Base-by-base conservation (phyloP, 2,888 invertebrate genomes). In the Sepioteuthis lessoniana region DNA sequence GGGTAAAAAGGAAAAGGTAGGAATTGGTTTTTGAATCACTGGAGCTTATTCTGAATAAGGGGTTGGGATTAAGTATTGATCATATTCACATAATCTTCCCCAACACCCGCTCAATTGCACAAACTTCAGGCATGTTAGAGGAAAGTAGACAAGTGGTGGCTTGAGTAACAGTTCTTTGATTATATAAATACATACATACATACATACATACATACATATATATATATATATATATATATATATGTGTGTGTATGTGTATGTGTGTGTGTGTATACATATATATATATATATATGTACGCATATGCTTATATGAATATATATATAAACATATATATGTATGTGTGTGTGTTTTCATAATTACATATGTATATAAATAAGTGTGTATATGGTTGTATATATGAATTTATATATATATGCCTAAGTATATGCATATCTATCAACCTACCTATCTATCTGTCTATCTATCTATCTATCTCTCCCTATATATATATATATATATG, bases 221-320 rank as follows among this genome's bases (percentile, higher is more conserved):
- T 76, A 76, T 76, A 76, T 76, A n/a, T 76, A 76, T 76, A n/a
- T 76, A 76, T 76, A 76, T 76, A n/a, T n/a, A n/a, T n/a, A n/a
- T n/a, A n/a, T n/a, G n/a, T n/a, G n/a, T n/a, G n/a, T 50, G 16
- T 50, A 50, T 50, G 16, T 50, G 16, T 50, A 25, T 50, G 10
- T 50, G 10, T 55, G 21, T 55, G 21, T 55, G 25, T 28, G 25
- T 55, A 1, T 55, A 55, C 0, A 55, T 55, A 55, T 55, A 55
- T 55, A 55, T 55, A 19, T 55, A 55, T 55, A 55, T 55, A 25
- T 55, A 55, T 55, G 21, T 55, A 25, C 21, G 0, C 21, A 55
- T 55, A 55, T 55, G 21, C 21, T 19, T 55, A 55, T 55, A 55
- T 25, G 21, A 19, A 25, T 55, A 55, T 50, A 13, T 50, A 16